phyloP scores from a whole-genome alignment of 2,113 vertebrate genomes.

The Puntigrus tetrazona region DNA sequence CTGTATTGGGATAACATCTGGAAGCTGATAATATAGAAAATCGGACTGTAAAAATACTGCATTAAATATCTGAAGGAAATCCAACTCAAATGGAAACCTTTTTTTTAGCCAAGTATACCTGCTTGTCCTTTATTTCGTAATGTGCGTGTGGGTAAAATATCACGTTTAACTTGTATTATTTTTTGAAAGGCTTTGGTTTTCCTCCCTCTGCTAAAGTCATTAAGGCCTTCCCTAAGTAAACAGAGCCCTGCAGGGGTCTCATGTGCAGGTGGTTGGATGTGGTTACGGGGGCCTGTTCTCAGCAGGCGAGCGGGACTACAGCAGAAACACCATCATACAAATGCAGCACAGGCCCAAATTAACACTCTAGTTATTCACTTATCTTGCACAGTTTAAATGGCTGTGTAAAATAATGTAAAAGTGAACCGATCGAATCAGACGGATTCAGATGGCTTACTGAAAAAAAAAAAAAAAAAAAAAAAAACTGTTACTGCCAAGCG shows the following conservation, averaged over 20 bases:
- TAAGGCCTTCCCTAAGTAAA: slow-evolving; percentile 60
- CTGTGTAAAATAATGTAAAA: not conserved
- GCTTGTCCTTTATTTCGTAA: not conserved
- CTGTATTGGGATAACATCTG: not conserved
- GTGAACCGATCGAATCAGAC: not conserved
- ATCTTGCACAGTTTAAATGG: not conserved
- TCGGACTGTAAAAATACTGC: not conserved
- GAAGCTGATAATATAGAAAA: not conserved
- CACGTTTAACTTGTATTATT: slow-evolving; percentile 5
- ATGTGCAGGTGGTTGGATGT: slow-evolving; percentile 66
- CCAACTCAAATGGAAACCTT: not conserved
- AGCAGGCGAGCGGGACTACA: not conserved
- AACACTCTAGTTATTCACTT: not conserved
- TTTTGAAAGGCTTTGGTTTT: slow-evolving; percentile 36
- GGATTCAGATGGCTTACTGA: not conserved
- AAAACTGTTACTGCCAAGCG: too few relatives aligned
- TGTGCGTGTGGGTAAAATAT: not conserved
- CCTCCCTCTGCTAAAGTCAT: slow-evolving; percentile 69
- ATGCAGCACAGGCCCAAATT: not conserved
- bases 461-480: not conserved
- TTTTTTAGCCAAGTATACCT: not conserved
- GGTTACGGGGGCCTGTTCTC: slow-evolving; percentile 49
- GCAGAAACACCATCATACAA: slow-evolving; percentile 25
- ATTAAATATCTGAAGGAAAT: not conserved
- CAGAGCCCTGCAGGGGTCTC: slow-evolving; percentile 59